Percentiles rank a stretch among this genome's conserved stretches.
phyloP scores from a whole-genome alignment of 2,888 invertebrate genomes.

The Psylliodes chrysocephalus region DNA sequence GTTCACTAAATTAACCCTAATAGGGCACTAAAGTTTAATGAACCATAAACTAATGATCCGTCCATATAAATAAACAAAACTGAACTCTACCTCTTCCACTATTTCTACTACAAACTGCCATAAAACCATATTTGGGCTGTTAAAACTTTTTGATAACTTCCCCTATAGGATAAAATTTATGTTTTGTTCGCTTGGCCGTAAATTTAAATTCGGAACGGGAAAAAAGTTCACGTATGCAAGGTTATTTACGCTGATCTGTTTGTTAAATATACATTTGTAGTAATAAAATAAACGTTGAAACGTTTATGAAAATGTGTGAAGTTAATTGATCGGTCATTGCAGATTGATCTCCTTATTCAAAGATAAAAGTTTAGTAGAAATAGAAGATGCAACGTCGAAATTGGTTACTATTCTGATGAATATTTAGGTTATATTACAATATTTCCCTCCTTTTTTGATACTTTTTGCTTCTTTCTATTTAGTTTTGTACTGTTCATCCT shows the following conservation, averaged over 20 bases:
- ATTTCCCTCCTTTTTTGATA: too few species aligned
- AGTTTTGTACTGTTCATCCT: too few species aligned
- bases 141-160: slow-evolving; percentile 20
- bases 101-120: slow-evolving; percentile 8
- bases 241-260: slow-evolving; percentile 4
- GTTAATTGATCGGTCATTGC: too few species aligned
- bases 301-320: too few species aligned
- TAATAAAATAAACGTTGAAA: too few species aligned
- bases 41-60: slow-evolving; percentile 1
- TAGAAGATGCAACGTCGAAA: too few species aligned
- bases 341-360: too few species aligned
- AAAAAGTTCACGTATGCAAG: slow-evolving; percentile 6
- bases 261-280: neutral
- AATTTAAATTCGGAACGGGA: slow-evolving; percentile 20
- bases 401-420: too few species aligned
- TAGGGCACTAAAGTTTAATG: neutral
- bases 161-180: slow-evolving; percentile 12
- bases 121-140: slow-evolving; percentile 23
- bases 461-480: too few species aligned
- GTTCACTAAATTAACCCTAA: neutral
- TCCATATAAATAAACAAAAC: neutral
- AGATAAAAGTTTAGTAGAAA: too few species aligned
- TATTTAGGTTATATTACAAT: too few species aligned
- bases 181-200: slow-evolving; percentile 19
- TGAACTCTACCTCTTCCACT: neutral